Evolutionary conservation across 1,140 invertebrate genomes (phyloP).

Genomic region (Philaenus spumarius): DNA sequence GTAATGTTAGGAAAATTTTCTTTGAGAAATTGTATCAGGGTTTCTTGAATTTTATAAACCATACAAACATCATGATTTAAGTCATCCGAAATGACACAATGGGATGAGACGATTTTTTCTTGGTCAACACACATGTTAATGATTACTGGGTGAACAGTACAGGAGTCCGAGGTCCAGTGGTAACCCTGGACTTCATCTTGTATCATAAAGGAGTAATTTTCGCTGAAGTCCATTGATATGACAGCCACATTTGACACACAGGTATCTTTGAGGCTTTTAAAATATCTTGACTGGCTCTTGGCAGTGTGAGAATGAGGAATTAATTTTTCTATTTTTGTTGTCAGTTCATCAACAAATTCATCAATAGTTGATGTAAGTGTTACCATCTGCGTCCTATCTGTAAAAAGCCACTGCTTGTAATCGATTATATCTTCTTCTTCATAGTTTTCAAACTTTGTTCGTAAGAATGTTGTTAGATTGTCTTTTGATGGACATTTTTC

Average conservation of each 20-base stretch:
- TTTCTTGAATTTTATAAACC: slow-evolving; percentile 17
- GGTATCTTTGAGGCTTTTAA: neutral
- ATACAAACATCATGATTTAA: neutral
- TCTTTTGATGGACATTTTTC: too few relatives aligned
- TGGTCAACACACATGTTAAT: slow-evolving; percentile 9
- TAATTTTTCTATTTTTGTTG: neutral
- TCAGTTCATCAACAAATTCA: neutral
- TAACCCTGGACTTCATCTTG: too few relatives aligned
- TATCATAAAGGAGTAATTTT: slow-evolving; percentile 28
- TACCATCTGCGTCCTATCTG: neutral
- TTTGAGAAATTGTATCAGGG: neutral
- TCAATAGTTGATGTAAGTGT: neutral
- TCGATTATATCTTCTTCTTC: neutral
- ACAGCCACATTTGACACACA: neutral
- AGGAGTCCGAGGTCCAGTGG: neutral
- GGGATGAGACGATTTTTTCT: neutral
- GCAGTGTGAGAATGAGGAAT: neutral
- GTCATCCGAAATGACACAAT: too few relatives aligned
- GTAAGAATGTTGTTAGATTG: too few relatives aligned
- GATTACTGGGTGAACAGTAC: slow-evolving; percentile 21
- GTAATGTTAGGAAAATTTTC: slow-evolving; percentile 4
- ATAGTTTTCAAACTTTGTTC: neutral
- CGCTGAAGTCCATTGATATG: slow-evolving; percentile 1
- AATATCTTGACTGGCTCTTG: neutral
- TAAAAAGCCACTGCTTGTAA: neutral